Conservation (phyloP, 2,113 vertebrate genomes). For the Trichomycterus rosablanca region DNA sequence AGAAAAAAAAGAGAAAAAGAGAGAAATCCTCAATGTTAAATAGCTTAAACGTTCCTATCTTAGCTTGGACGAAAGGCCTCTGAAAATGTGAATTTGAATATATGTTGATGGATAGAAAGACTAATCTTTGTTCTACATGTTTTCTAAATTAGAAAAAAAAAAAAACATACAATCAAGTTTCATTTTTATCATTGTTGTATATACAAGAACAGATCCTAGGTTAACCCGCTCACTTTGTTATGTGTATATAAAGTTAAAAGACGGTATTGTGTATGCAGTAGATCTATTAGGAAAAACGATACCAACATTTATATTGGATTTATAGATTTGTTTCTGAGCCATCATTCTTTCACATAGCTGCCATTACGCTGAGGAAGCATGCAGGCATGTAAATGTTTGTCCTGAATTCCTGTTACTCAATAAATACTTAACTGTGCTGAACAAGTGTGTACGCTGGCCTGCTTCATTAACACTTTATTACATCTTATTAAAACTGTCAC, state of each 20-base stretch:
- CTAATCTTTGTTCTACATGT: slow-evolving; percentile 70
- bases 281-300: slow-evolving; percentile 86
- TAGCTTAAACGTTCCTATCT: slow-evolving; percentile 47
- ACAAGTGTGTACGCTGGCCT: slow-evolving; percentile 71
- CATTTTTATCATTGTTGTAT: slow-evolving; percentile 79
- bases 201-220: slow-evolving; percentile 71
- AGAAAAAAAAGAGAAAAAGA: slow-evolving; percentile 57
- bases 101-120: slow-evolving; percentile 62
- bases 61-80: slow-evolving; percentile 51
- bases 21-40: slow-evolving; percentile 52
- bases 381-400: slow-evolving; percentile 99
- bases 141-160: slow-evolving; percentile 77
- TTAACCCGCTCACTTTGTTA: slow-evolving; percentile 71
- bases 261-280: slow-evolving; percentile 99
- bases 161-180: slow-evolving; percentile 76
- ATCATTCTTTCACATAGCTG: slow-evolving; percentile 94
- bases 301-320: slow-evolving; percentile 74
- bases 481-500: too few species aligned
- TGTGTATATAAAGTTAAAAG: slow-evolving; percentile 98
- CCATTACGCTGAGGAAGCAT: slow-evolving; percentile 99
- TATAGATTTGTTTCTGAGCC: slow-evolving; percentile 84
- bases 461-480: too few species aligned
- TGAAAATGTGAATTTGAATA: slow-evolving; percentile 61
- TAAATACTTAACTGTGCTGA: slow-evolving; percentile 95
- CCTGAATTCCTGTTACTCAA: slow-evolving; percentile 99